Evolutionary conservation across 2,797 vertebrate genomes (phyloP), one percentile per base, ranked within the genome.

Genomic region (Todus mexicanus): DNA sequence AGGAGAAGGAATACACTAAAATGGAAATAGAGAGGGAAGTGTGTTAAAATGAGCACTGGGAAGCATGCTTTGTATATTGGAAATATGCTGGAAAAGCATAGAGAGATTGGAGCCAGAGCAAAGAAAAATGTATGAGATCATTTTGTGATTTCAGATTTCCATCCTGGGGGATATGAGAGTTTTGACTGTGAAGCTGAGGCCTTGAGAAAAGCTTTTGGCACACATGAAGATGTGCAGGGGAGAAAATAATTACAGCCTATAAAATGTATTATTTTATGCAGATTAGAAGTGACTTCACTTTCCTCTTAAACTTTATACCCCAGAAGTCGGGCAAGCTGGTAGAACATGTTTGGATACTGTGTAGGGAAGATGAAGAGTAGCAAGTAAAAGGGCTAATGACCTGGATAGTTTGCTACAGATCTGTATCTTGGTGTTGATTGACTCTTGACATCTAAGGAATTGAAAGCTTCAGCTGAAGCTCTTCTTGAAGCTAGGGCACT

Each of bases 101-200:
- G 19, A 18, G 53, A 83, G 75, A 86, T 42, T 78, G 87, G 91
- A 94, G 91, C 26, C 84, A 95, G 86, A 87, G 70, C 11, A 56
- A 74, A 83, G 51, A 88, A 86, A 42, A 84, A 87, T 31, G 38
- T 37, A 50, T 93, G 54, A 87, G 47, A 74, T 85, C 12, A 83
- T 85, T 63, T 69, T 78, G 59, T 85, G 69, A 92, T 87, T 77
- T 83, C 70, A 87, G 42, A 74, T 80, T 88, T 86, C 50, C 40
- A 45, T 71, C 35, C 54, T 21, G 35, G 43, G 69, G 63, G 19
- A 63, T 65, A 51, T 5, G 21, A 87, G 75, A 65, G 26, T 48
- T 33, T 63, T 69, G 72, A 48, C 75, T 78, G 54, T 43, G 50
- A 65, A 75, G 38, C 50, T 68, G 80, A 60, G 45, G 23, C 31